A percentile compares a stretch with the other conserved stretches of the same genome.
Evolutionary conservation across 2,797 vertebrate species (phyloP).

Genomic region (Platyrinchus mystaceus): DNA sequence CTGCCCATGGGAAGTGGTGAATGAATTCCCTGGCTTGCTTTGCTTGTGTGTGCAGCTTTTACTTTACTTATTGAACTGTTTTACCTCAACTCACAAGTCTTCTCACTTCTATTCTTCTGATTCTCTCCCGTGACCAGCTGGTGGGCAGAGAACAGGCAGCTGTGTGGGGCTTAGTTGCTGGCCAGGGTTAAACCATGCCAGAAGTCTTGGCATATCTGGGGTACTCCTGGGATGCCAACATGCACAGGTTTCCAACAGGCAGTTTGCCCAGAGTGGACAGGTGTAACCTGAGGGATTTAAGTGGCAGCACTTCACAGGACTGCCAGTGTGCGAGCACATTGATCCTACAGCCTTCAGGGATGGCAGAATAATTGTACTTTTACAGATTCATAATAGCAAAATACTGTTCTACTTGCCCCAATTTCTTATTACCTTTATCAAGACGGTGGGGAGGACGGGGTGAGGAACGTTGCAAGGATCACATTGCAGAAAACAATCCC

Average conservation of each 20-base stretch:
- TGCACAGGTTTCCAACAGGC: not conserved
- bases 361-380: not conserved
- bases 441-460: rapidly evolving
- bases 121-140: not conserved
- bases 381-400: not conserved
- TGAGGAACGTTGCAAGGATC: not conserved
- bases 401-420: not conserved
- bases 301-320: not conserved
- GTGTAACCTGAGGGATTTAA: not conserved
- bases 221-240: not conserved
- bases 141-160: rapidly evolving
- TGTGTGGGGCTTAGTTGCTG: not conserved
- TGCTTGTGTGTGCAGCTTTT: not conserved
- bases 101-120: not conserved
- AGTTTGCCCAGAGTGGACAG: not conserved
- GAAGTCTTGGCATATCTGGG: not conserved
- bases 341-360: not conserved
- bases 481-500: not conserved
- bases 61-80: not conserved
- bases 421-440: not conserved
- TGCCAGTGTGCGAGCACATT: rapidly evolving
- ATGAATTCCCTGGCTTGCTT: not conserved
- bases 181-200: not conserved
- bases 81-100: not conserved
- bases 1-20: rapidly evolving